A percentile compares a stretch with the other conserved stretches of the same genome.
Conservation (phyloP, 2,888 invertebrate genomes). For the Agrilus cyanescens region DNA sequence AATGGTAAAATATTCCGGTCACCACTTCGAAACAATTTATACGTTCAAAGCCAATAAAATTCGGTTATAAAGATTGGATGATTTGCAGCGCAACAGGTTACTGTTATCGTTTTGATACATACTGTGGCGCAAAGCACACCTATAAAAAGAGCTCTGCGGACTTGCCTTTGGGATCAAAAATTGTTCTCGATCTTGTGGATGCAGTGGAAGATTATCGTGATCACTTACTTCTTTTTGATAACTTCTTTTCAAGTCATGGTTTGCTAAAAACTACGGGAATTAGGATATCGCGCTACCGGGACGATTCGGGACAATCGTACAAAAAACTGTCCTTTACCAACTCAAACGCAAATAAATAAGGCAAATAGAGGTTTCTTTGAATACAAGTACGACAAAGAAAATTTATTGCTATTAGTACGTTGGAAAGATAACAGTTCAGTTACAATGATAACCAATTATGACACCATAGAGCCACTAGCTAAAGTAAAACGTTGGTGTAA, state of each 20-base stretch:
- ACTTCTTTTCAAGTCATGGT: conserved; percentile 12
- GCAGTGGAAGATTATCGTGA: conserved; percentile 6
- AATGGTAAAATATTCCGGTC: conserved; percentile 18
- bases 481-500: conserved; percentile 8
- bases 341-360: conserved; percentile 3
- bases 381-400: conserved; percentile 8
- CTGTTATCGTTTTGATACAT: conserved; percentile 18
- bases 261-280: conserved; percentile 7
- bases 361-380: conserved; percentile 11
- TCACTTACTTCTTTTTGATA: conserved; percentile 13
- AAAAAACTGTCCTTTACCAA: conserved; percentile 8
- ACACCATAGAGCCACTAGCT: conserved; percentile 7
- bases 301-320: conserved; percentile 10
- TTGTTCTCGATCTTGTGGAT: conserved; percentile 14
- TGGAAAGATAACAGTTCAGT: conserved; percentile 18
- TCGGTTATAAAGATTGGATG: conserved; percentile 23
- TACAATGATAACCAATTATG: conserved; percentile 12
- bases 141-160: not conserved
- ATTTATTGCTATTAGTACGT: conserved; percentile 13
- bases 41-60: conserved; percentile 20
- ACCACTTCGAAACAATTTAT: conserved; percentile 21
- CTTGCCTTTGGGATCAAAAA: conserved; percentile 12
- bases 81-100: conserved; percentile 18
- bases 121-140: conserved; percentile 13
- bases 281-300: conserved; percentile 7